Evolutionary conservation across 2,888 invertebrate species (phyloP), one percentile per base, ranked within the genome.

Genomic region (Melikaiella ostensackeni): DNA sequence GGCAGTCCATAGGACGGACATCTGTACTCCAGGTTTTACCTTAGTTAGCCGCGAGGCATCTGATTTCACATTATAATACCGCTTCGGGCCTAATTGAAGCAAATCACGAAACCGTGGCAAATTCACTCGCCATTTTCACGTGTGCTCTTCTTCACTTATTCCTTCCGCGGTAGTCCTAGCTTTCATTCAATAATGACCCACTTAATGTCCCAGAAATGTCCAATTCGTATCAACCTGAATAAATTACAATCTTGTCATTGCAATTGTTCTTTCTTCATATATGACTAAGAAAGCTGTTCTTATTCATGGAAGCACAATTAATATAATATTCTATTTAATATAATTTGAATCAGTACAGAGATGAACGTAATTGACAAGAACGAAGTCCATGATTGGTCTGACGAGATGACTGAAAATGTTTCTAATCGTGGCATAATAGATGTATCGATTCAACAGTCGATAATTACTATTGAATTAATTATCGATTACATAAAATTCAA

Each of bases 21-120:
- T 81, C 83, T 83, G 81, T 66, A 80, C 74, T n/a, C 62, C 74
- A 63, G 38, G 74, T 59, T 77, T 74, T 77, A 79, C 80, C 77
- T 80, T 81, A 64, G 85, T 80, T 81, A 64, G 85, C 86, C 85
- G 78, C 84, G 81, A 86, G 88, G 87, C 87, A 85, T 84, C 84
- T 83, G 86, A 89, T 88, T 88, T 87, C 85, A 83, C 83, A 86
- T 89, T 87, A 88, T 86, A 87, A 89, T 88, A 85, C 86, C 86
- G 86, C 85, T 85, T 83, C 83, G 81, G 85, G 83, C 84, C 85
- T 86, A 86, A 89, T 89, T 87, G 86, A 86, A 85, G 84, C 84
- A 83, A 85, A 86, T 88, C 89, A 88, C 87, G 87, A 86, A 80
- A 77, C 88, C 88, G 88, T 89, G 82, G 81, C 84, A 86, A 89